Conservation (phyloP, 2,113 vertebrate genomes). For the Leptosomus discolor region DNA sequence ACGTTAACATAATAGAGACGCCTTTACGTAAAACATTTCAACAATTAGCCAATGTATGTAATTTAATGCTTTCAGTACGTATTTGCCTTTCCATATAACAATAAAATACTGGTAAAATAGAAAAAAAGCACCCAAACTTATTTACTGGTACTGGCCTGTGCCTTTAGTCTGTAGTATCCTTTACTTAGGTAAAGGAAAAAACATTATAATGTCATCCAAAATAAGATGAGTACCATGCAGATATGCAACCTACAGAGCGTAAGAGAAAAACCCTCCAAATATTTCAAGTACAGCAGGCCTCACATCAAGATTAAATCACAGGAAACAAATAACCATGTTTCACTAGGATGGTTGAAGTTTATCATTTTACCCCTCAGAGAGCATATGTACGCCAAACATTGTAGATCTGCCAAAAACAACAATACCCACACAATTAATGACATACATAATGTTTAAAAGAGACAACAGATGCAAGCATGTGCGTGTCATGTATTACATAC, state of each 20-base stretch:
- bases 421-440: not conserved
- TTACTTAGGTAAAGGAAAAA: not conserved
- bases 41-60: not conserved
- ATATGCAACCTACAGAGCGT: not conserved
- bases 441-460: not conserved
- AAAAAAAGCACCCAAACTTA: not conserved
- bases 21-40: not conserved
- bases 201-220: not conserved
- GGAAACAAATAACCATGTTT: not conserved
- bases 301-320: not conserved
- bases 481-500: not conserved
- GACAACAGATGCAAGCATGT: not conserved
- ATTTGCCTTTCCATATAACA: not conserved
- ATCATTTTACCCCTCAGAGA: not conserved
- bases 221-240: not conserved
- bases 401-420: not conserved
- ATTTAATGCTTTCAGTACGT: not conserved
- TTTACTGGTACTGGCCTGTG: not conserved
- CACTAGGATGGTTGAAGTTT: not conserved
- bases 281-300: not conserved
- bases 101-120: not conserved
- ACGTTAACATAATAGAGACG: not conserved
- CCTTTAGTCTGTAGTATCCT: not conserved
- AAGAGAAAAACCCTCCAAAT: not conserved
- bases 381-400: not conserved